Conservation (phyloP, 2,888 invertebrate species). For the Scaptomyza flava region DNA sequence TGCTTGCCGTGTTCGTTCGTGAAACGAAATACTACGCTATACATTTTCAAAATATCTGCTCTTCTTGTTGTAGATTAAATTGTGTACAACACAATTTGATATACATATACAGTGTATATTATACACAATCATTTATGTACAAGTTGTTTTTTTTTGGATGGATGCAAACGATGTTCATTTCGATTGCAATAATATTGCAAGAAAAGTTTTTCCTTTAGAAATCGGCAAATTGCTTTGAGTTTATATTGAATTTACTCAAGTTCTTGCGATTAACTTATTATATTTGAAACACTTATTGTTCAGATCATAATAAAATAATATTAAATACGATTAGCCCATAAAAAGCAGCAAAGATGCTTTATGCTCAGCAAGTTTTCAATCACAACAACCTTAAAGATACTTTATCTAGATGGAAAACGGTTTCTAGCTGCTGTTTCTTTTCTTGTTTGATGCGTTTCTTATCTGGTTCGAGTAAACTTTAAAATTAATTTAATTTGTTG, state of each 20-base stretch:
- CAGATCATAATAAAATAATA: too few relatives aligned
- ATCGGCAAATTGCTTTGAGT: too few relatives aligned
- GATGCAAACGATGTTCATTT: neutral
- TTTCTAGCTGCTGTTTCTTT: conserved; percentile 20
- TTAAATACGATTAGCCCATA: neutral
- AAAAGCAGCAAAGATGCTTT: conserved; percentile 8
- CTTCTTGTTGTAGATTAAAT: conserved; percentile 3
- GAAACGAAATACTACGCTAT: conserved; percentile 77
- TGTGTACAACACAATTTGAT: neutral
- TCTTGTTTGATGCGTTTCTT: conserved; percentile 8
- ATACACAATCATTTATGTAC: neutral
- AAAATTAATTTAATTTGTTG: conserved; percentile 66
- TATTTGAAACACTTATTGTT: too few relatives aligned
- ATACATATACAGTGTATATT: neutral
- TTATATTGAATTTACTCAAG: too few relatives aligned
- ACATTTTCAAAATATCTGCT: conserved; percentile 52
- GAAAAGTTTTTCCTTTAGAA: too few relatives aligned
- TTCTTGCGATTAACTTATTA: too few relatives aligned
- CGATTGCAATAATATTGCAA: neutral
- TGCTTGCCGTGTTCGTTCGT: conserved; percentile 37
- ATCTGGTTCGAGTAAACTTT: conserved; percentile 51
- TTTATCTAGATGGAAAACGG: conserved; percentile 64
- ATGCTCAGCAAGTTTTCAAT: neutral
- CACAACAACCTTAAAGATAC: conserved; percentile 49
- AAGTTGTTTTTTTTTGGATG: neutral